Percentiles rank a stretch among this genome's conserved stretches.
phyloP scores from a whole-genome alignment of 2,797 vertebrate species.

The Manis pentadactyla region DNA sequence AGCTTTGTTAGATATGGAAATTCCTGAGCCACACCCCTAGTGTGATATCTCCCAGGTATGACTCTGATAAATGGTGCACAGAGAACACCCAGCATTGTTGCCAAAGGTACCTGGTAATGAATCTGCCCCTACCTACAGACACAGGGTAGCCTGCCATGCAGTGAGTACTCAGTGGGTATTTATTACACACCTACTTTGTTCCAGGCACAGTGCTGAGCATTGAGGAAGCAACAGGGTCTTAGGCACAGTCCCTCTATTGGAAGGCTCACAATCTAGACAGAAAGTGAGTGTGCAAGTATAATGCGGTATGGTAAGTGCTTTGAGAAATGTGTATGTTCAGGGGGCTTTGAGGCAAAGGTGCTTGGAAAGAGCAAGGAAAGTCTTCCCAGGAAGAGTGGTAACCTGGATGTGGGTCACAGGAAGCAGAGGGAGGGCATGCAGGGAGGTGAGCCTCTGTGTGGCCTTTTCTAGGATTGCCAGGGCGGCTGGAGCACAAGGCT shows the following conservation, averaged over 20 bases:
- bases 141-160: not conserved
- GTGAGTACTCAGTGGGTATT: not conserved
- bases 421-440: not conserved
- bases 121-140: not conserved
- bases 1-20: not conserved
- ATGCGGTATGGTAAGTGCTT: not conserved
- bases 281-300: not conserved
- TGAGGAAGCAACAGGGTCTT: not conserved
- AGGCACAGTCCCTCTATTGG: not conserved
- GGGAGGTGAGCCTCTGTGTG: not conserved
- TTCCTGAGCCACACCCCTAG: not conserved
- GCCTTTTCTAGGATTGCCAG: not conserved
- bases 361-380: not conserved
- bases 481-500: not conserved
- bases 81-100: not conserved
- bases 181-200: not conserved
- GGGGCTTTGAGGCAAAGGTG: not conserved
- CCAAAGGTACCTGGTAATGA: not conserved
- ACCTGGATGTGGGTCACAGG: not conserved
- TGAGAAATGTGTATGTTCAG: not conserved
- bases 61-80: not conserved
- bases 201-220: not conserved
- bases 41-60: not conserved
- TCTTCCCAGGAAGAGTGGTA: not conserved
- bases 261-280: not conserved